A percentile compares a stretch with the other conserved stretches of the same genome.
phyloP scores from a whole-genome alignment of 2,797 vertebrate genomes.

The Selene dorsalis region DNA sequence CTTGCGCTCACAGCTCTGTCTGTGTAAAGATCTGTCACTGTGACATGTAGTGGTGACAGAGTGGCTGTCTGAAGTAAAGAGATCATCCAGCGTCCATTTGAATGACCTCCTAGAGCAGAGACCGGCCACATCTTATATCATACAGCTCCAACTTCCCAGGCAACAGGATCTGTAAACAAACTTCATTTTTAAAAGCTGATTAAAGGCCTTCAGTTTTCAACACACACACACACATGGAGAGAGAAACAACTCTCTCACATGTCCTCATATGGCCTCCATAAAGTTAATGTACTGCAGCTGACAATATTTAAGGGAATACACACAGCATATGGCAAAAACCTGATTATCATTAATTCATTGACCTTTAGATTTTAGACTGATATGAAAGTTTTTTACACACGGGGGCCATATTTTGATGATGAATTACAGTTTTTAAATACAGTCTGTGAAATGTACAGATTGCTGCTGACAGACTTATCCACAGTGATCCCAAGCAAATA shows the following conservation, averaged over 20 bases:
- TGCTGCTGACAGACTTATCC: conserved; percentile 15
- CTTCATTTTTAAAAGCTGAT: conserved; percentile 13
- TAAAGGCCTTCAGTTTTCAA: conserved; percentile 30
- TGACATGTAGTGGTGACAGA: conserved; percentile 16
- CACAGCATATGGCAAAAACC: conserved; percentile 23
- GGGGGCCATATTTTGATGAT: neutral
- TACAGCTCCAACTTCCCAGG: neutral
- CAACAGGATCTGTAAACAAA: neutral
- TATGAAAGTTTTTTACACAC: neutral
- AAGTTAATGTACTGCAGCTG: conserved; percentile 13
- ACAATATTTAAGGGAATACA: conserved; percentile 15
- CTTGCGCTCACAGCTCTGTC: neutral
- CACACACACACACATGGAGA: neutral
- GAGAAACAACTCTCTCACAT: neutral
- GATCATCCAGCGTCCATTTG: conserved; percentile 33
- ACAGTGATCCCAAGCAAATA: conserved; percentile 11
- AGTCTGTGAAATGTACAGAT: neutral
- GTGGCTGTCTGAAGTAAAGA: neutral
- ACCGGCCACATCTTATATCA: conserved; percentile 9
- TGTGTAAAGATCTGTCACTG: neutral
- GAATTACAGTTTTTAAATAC: conserved; percentile 1
- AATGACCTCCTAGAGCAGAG: conserved; percentile 11
- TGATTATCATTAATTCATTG: conserved; percentile 17
- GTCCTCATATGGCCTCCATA: conserved; percentile 8
- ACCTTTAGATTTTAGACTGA: conserved; percentile 28